Evolutionary conservation across 1,140 invertebrate genomes (phyloP), one percentile per base, ranked within the genome.

Genomic region (Nomia melanderi): DNA sequence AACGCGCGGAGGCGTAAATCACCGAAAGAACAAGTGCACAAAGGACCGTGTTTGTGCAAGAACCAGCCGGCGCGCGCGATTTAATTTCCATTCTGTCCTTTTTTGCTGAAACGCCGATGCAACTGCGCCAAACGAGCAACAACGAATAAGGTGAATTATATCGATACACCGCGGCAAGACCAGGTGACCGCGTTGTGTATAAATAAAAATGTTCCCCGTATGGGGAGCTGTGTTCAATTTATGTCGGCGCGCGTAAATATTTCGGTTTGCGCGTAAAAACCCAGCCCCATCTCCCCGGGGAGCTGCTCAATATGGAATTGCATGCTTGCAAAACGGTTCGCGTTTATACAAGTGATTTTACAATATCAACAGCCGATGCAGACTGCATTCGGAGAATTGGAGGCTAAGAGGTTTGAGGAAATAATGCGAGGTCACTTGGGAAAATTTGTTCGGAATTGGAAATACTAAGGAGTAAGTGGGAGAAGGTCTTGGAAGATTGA

Each of bases 261-360:
- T 12, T 41, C 54, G 17, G 36, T 5, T 7, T 12, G 1, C 14
- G 25, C 20, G 29, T 65, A 23, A 17, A 56, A 65, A 36, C n/a
- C 33, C 8, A 39, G 47, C 41, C 54, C 54, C 39, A 57, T 66
- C 39, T 66, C 72, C 8, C 63, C 23, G 6, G 41, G 50, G 36
- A 57, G 3, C 39, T 25, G 36, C 27, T 31, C 47, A 20, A 50
- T 41, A 63, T 23, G 25, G 27, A 41, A 65, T 56, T 74, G 9
- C 47, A n/a, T 8, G 29, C 9, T 75, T 57, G 65, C 25, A 25
- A 66, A 75, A 57, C 50, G 14, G 7, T 66, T 56, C 27, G 27
- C 33, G 33, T 5, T 5, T 36, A 8, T 36, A 36, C 33, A 36
- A 36, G 33, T 8, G 3, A 36, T 8, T 36, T 36, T n/a, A n/a